These are phyloP conservation scores for Cynopterus sphinx DNA, from an alignment of 2,797 vertebrate species.

Conservation along the genomic window DNA sequence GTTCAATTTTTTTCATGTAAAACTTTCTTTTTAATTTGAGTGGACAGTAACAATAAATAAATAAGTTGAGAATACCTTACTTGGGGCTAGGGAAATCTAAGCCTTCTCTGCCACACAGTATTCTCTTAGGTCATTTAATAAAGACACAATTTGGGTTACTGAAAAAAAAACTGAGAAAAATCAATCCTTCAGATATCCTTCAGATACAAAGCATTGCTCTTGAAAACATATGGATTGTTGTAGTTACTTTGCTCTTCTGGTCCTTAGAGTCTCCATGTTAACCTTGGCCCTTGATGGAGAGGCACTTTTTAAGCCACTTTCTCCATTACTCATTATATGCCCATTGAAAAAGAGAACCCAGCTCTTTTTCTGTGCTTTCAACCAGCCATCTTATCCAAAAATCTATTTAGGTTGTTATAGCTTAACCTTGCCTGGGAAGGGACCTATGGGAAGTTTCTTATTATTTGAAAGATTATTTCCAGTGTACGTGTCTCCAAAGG, in stretches of 20 bases:
- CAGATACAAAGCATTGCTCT: background rate
- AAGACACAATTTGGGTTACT: background rate
- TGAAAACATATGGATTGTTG: background rate
- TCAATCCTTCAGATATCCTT: background rate
- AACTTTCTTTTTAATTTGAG: slow-evolving; percentile 29
- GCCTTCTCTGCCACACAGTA: background rate
- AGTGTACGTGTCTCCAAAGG: background rate
- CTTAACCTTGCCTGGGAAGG: background rate
- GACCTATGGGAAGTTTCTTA: background rate
- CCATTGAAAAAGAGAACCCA: background rate
- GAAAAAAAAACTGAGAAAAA: slow-evolving; percentile 31
- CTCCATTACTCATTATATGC: background rate
- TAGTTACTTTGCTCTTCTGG: background rate
- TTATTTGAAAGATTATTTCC: background rate
- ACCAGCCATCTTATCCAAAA: background rate
- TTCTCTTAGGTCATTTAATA: slow-evolving; percentile 23
- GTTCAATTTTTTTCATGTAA: background rate
- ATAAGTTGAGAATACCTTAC: background rate
- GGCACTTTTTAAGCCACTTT: background rate
- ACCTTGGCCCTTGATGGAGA: background rate
- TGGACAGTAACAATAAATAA: background rate
- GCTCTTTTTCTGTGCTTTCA: background rate
- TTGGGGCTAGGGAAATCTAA: background rate
- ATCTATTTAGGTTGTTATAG: background rate
- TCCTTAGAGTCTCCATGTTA: background rate